phyloP scores from a whole-genome alignment of 2,113 vertebrate genomes.

The Ageneiosus marmoratus region DNA sequence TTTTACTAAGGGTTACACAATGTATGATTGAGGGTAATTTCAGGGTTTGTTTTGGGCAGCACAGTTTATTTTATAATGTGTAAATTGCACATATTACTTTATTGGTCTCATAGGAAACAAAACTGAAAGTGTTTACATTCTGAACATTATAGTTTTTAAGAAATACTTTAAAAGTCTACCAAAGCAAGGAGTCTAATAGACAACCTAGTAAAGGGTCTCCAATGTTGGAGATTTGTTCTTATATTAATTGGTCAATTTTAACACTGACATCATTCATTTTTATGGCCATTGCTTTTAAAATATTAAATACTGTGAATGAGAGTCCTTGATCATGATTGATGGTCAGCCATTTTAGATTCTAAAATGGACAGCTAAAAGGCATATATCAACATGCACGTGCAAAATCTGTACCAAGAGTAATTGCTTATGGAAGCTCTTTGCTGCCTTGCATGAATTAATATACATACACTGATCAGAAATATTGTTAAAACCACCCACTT shows the following conservation, averaged over 20 bases:
- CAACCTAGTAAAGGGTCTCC: background rate
- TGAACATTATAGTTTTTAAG: background rate
- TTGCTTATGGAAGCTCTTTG: background rate
- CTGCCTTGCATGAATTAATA: background rate
- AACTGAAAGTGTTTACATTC: background rate
- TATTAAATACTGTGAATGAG: background rate
- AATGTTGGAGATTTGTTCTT: background rate
- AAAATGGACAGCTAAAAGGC: background rate
- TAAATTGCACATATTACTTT: background rate
- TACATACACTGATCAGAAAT: too few species aligned
- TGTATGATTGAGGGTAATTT: background rate
- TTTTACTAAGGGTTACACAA: background rate
- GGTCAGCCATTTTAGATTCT: background rate
- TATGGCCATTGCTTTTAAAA: background rate
- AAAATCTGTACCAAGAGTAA: too few species aligned
- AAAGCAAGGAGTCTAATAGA: background rate
- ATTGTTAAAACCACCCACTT: too few species aligned
- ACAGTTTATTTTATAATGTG: background rate
- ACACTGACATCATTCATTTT: background rate
- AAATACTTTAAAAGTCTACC: background rate
- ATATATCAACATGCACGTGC: too few species aligned
- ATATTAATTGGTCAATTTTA: background rate
- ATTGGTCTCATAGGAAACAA: background rate
- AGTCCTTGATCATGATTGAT: background rate
- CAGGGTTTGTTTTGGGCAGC: background rate